Evolutionary conservation across 2,113 vertebrate genomes (phyloP), one percentile per base, ranked within the genome.

Genomic region (Tragelaphus imberbis): DNA sequence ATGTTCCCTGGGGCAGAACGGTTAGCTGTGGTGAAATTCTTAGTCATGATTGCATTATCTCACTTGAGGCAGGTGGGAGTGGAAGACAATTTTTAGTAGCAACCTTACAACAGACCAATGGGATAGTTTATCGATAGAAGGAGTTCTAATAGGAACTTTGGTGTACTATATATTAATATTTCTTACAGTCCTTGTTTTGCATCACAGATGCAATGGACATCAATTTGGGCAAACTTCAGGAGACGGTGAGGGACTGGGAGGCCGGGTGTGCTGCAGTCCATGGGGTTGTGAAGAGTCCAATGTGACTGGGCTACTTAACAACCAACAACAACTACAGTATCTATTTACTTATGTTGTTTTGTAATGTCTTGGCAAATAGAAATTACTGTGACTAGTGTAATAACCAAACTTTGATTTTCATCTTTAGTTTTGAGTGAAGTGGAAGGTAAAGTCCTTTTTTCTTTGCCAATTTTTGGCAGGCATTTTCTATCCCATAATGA

Each of bases 221-320:
- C 19, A 40, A 75, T 5, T 36, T 25, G 68, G 68, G 21, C 10
- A 25, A 75, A 25, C n/a, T 75, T 40, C 0, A 0, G 5, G 68
- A 25, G n/a, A 40, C 3, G 2, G 36, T 75, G 1, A 23, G 10
- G 19, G 68, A 71, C n/a, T 71, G 68, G n/a, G 68, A 71, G 19
- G n/a, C 10, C 0, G 0, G 5, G 2, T 6, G 68, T 71, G 68
- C 19, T 71, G n/a, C n/a, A 71, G n/a, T 6, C 68, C n/a, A 3
- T 71, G n/a, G 68, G 68, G n/a, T 6, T 71, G n/a, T 0, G 1
- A 71, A 71, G 68, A 71, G 68, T 71, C n/a, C 68, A 71, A 0
- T 0, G 9, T 71, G n/a, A 71, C 68, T 5, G 0, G 68, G n/a
- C n/a, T 71, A 23, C 5, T 71, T 40, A 71, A 40, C n/a, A 23